These are phyloP conservation scores for Drosophila neutralis DNA, from an alignment of 2,888 invertebrate genomes.

Conservation along the genomic window DNA sequence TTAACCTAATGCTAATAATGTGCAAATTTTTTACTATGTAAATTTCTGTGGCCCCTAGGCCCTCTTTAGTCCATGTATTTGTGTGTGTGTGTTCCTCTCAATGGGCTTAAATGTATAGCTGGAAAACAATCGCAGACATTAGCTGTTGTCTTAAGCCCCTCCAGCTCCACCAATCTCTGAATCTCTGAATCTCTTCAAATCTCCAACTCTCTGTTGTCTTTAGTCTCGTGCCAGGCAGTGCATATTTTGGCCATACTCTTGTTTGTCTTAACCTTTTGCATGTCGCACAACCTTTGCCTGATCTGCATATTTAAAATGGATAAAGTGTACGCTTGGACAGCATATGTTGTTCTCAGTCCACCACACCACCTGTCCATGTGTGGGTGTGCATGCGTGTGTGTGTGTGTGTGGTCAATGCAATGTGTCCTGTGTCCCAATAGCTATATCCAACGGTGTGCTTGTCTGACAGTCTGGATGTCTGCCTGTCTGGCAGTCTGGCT, in stretches of 20 bases:
- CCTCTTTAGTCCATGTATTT: constrained; percentile 51
- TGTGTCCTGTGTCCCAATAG: constrained; percentile 31
- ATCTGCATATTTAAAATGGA: constrained; percentile 72
- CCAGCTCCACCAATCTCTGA: neutral
- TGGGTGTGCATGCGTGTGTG: constrained; percentile 13
- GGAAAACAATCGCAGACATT: constrained; percentile 44
- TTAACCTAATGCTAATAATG: constrained; percentile 70
- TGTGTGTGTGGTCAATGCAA: constrained; percentile 34
- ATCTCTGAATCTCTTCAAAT: neutral
- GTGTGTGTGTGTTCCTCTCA: constrained; percentile 5
- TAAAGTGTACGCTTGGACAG: constrained; percentile 50
- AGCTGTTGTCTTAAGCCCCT: constrained; percentile 16
- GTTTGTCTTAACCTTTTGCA: constrained; percentile 60
- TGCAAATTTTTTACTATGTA: constrained; percentile 57
- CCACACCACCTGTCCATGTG: constrained; percentile 27
- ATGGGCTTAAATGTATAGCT: constrained; percentile 35
- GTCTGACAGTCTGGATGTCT: constrained; percentile 10
- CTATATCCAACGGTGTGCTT: constrained; percentile 25
- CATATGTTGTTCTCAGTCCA: constrained; percentile 42
- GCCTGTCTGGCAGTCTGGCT: constrained; percentile 31
- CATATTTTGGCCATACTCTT: constrained; percentile 52
- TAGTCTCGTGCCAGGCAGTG: constrained; percentile 11
- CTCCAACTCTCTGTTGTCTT: neutral
- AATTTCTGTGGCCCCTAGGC: constrained; percentile 43
- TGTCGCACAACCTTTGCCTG: constrained; percentile 60